These are phyloP conservation scores for Halcyon leucocephala DNA, from an alignment of 2,797 vertebrate genomes.

Conservation along the genomic window DNA sequence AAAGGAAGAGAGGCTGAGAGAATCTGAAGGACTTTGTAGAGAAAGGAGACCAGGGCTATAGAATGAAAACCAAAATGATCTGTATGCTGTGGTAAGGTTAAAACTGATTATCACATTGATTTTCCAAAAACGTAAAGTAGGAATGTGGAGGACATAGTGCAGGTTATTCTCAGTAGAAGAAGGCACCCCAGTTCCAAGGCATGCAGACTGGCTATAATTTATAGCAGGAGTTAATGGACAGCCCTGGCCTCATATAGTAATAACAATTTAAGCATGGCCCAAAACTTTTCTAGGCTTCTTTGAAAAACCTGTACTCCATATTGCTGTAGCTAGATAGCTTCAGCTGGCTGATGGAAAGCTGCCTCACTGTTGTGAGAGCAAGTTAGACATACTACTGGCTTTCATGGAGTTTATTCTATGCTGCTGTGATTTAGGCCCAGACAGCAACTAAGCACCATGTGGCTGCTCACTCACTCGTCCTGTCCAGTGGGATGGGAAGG, in stretches of 20 bases:
- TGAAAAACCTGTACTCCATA: background rate
- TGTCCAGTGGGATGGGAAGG: too few relatives aligned
- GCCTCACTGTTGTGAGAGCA: background rate
- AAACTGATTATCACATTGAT: background rate
- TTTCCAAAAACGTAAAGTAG: background rate
- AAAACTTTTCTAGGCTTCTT: background rate
- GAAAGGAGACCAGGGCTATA: background rate
- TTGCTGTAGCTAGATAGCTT: background rate
- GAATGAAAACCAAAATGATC: background rate
- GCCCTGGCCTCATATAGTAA: background rate
- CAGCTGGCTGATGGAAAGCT: background rate
- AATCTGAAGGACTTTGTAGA: background rate
- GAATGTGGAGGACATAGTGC: background rate
- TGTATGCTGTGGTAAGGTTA: background rate
- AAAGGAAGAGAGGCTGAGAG: background rate
- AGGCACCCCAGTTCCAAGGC: background rate
- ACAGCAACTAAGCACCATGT: too few relatives aligned
- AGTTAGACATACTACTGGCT: background rate
- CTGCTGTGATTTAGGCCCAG: too few relatives aligned
- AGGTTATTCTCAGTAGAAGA: background rate
- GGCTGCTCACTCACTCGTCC: too few relatives aligned
- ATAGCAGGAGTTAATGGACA: background rate
- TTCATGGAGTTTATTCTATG: background rate
- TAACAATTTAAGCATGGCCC: background rate
- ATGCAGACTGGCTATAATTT: background rate